Conservation (phyloP, 2,888 invertebrate species). For the Sphaerophoria taeniata region DNA sequence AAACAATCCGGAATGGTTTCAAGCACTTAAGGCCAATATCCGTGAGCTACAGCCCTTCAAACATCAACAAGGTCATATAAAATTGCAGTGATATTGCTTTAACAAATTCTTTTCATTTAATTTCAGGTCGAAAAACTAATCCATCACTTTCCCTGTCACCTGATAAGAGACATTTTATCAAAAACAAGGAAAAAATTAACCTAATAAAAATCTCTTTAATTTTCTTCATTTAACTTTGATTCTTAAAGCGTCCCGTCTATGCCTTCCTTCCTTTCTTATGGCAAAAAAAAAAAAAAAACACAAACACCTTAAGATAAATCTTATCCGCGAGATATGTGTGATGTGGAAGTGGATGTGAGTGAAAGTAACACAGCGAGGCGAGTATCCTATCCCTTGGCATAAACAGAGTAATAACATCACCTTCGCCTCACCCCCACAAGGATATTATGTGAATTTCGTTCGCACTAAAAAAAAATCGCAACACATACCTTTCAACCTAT, state of each 20-base stretch:
- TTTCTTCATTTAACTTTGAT: slow-evolving; percentile 53
- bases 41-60: too few species aligned
- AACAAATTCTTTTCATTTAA: too few species aligned
- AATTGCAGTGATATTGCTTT: too few species aligned
- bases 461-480: slow-evolving; percentile 2
- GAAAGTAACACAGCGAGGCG: neutral
- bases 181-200: neutral
- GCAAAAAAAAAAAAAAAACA: too few species aligned
- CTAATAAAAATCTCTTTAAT: slow-evolving; percentile 20
- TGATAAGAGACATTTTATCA: neutral
- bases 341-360: neutral
- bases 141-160: slow-evolving; percentile 28
- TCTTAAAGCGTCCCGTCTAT: slow-evolving; percentile 34
- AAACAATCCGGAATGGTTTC: too few species aligned
- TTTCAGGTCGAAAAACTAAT: neutral
- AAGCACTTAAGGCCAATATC: too few species aligned
- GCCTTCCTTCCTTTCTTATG: neutral
- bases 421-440: neutral
- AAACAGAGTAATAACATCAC: slow-evolving; percentile 42
- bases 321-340: neutral
- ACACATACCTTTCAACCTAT: neutral
- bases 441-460: slow-evolving; percentile 29
- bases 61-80: too few species aligned
- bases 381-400: slow-evolving; percentile 33
- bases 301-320: neutral